Conservation (phyloP, 2,113 vertebrate species). For the Perccottus glenii region DNA sequence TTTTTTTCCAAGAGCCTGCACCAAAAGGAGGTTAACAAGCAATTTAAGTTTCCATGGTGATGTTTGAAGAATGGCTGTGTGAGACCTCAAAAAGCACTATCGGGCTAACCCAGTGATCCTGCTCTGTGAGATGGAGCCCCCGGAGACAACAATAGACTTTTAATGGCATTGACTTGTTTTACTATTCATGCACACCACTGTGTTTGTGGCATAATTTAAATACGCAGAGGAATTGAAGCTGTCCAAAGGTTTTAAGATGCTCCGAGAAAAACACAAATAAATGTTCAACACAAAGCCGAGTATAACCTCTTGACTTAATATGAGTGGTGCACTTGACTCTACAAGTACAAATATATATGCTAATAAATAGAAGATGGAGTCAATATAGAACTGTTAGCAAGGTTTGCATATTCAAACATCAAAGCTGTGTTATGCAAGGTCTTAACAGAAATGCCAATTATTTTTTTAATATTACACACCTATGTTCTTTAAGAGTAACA, state of each 20-base stretch:
- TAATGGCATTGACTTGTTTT: background rate
- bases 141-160: conserved; percentile 7
- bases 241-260: background rate
- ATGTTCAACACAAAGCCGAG: background rate
- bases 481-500: too few species aligned
- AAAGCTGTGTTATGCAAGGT: too few species aligned
- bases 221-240: background rate
- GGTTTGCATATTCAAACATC: too few species aligned
- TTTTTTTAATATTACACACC: too few species aligned
- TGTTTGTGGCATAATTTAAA: background rate
- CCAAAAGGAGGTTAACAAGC: background rate
- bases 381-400: too few species aligned
- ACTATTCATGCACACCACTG: background rate
- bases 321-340: background rate
- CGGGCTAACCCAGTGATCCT: background rate
- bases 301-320: background rate
- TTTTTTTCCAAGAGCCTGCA: background rate
- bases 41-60: conserved; percentile 6
- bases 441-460: too few species aligned
- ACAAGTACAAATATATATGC: background rate
- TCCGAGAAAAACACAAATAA: conserved; percentile 10
- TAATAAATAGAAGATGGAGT: background rate
- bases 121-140: background rate
- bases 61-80: background rate
- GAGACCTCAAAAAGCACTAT: background rate